phyloP scores from a whole-genome alignment of 2,888 invertebrate genomes.

The Mycogona germanica region DNA sequence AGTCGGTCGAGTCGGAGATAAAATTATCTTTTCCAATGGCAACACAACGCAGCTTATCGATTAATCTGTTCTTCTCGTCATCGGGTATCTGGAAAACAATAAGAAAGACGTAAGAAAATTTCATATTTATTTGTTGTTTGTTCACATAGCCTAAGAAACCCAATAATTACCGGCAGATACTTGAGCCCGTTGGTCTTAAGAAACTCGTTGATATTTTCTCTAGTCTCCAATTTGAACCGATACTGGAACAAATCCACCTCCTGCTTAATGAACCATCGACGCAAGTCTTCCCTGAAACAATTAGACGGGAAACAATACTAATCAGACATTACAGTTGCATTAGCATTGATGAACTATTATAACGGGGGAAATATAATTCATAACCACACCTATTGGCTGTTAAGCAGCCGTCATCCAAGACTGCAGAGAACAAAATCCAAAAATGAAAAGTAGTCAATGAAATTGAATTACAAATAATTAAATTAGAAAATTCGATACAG shows the following conservation, averaged over 20 bases:
- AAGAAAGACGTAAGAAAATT: background rate
- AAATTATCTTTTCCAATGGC: background rate
- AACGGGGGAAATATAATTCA: no score
- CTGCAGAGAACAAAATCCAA: no score
- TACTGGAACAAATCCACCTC: constrained; percentile 80
- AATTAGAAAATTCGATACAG: no score
- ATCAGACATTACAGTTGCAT: no score
- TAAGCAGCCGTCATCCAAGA: no score
- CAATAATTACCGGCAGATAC: constrained; percentile 5
- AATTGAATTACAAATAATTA: no score
- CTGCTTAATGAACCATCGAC: constrained; percentile 74
- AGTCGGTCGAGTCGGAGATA: background rate
- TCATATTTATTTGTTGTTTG: no score
- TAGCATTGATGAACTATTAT: no score
- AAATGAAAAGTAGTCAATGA: no score
- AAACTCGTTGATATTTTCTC: constrained; percentile 51
- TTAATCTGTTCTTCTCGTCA: constrained; percentile 2
- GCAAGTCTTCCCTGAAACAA: constrained; percentile 66
- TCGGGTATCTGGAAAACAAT: background rate
- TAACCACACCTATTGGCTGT: no score
- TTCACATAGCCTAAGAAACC: background rate
- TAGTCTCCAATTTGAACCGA: constrained; percentile 42
- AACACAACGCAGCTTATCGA: constrained; percentile 4
- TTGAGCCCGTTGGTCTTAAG: constrained; percentile 36
- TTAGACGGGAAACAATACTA: no score